phyloP scores from a whole-genome alignment of 2,113 vertebrate species.

The Clarias gariepinus region DNA sequence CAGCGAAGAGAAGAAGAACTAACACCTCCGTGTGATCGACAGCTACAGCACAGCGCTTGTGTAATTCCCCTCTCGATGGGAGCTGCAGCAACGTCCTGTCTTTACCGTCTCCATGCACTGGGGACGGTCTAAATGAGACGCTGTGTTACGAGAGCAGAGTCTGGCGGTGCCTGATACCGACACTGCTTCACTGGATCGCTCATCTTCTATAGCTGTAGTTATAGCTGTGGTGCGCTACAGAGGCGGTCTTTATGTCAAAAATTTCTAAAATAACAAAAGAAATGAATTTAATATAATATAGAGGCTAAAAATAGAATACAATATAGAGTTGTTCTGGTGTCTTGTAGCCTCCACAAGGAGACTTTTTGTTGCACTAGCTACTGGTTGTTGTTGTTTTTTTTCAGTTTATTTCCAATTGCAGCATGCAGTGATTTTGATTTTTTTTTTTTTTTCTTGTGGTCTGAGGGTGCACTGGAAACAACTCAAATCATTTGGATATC shows the following conservation, averaged over 20 bases:
- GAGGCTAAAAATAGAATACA: neutral
- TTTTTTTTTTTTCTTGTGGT: too few relatives aligned
- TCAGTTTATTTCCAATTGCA: too few relatives aligned
- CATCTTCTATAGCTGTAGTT: too few relatives aligned
- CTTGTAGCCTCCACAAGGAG: too few relatives aligned
- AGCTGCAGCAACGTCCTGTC: neutral
- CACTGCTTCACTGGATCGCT: neutral
- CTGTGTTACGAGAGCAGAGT: neutral
- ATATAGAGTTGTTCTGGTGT: neutral
- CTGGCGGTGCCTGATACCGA: neutral
- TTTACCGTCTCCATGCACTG: neutral
- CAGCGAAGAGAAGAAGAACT: neutral
- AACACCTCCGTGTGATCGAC: constrained; percentile 31
- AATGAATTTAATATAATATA: neutral
- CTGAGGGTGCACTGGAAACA: too few relatives aligned
- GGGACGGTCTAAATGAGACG: neutral
- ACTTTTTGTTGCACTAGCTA: too few relatives aligned
- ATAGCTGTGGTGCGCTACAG: too few relatives aligned
- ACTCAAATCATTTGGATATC: too few relatives aligned
- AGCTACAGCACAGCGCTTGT: neutral
- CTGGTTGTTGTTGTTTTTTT: too few relatives aligned
- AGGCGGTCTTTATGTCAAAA: too few relatives aligned
- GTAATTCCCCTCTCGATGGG: neutral
- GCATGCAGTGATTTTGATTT: too few relatives aligned
- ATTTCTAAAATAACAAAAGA: neutral